These are phyloP conservation scores for Reticulitermes lucifugus DNA, from an alignment of 2,888 invertebrate species.

Conservation along the genomic window DNA sequence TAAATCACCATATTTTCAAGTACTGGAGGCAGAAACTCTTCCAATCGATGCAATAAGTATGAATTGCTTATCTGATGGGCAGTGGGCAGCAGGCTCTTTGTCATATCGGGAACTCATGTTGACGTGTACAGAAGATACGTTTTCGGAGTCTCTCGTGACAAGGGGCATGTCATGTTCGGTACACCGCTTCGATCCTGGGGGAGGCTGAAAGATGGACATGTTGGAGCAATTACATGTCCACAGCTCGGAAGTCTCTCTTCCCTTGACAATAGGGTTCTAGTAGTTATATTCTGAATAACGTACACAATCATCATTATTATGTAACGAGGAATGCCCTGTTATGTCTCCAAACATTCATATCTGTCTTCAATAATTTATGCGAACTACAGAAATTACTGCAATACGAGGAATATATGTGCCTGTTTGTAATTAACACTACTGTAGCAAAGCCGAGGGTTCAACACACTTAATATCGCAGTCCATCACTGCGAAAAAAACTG, in stretches of 20 bases:
- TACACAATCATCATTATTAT: neutral
- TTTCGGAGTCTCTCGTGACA: slow-evolving; percentile 14
- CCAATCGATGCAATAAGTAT: neutral
- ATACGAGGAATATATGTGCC: too few species aligned
- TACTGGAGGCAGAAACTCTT: neutral
- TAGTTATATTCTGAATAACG: neutral
- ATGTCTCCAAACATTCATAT: too few species aligned
- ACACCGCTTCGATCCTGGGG: slow-evolving; percentile 26
- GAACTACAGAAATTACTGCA: too few species aligned
- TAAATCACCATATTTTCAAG: neutral
- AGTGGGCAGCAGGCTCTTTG: neutral
- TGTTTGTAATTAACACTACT: too few species aligned
- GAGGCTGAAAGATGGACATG: neutral
- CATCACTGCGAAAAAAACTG: too few species aligned
- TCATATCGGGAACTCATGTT: slow-evolving; percentile 22
- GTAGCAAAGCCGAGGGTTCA: too few species aligned
- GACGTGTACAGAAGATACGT: neutral
- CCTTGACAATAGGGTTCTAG: neutral
- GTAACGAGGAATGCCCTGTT: neutral
- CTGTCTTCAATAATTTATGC: too few species aligned
- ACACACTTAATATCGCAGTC: too few species aligned
- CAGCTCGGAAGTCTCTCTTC: neutral
- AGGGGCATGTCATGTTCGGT: slow-evolving; percentile 26
- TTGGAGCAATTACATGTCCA: neutral
- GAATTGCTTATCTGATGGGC: neutral